These are phyloP conservation scores for Neopelma chrysocephalum DNA, from an alignment of 2,797 vertebrate species.

Conservation along the genomic window DNA sequence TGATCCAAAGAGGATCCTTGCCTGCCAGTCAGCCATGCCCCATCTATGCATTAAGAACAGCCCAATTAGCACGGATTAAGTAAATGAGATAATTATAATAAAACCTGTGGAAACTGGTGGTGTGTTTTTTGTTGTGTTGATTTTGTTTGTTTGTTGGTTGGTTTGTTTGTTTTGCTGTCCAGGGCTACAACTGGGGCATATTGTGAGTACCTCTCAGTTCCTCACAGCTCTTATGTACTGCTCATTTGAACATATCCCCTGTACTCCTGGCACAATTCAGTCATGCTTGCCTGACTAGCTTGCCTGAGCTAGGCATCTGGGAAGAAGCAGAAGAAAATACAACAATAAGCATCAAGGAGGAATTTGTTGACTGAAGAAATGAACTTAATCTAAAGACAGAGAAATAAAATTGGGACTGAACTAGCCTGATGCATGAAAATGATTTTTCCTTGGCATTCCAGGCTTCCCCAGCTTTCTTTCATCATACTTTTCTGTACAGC, in stretches of 20 bases:
- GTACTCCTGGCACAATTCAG: not conserved
- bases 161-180: not conserved
- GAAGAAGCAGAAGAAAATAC: not conserved
- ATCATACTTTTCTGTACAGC: not conserved
- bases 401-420: not conserved
- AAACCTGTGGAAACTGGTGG: not conserved
- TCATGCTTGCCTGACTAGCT: not conserved
- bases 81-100: not conserved
- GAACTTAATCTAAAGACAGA: not conserved
- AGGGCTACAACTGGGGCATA: not conserved
- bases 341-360: not conserved
- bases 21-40: not conserved
- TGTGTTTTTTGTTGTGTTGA: not conserved
- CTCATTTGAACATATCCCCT: not conserved
- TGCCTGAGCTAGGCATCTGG: not conserved
- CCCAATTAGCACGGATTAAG: not conserved
- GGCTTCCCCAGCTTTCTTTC: not conserved
- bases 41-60: not conserved
- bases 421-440: not conserved
- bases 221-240: not conserved
- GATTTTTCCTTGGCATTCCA: not conserved
- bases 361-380: not conserved
- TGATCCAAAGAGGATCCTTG: not conserved
- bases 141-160: not conserved
- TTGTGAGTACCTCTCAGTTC: not conserved